Evolutionary conservation across 92 coral and sea anemone species (phyloP).

Genomic region (Actinernus sp.): DNA sequence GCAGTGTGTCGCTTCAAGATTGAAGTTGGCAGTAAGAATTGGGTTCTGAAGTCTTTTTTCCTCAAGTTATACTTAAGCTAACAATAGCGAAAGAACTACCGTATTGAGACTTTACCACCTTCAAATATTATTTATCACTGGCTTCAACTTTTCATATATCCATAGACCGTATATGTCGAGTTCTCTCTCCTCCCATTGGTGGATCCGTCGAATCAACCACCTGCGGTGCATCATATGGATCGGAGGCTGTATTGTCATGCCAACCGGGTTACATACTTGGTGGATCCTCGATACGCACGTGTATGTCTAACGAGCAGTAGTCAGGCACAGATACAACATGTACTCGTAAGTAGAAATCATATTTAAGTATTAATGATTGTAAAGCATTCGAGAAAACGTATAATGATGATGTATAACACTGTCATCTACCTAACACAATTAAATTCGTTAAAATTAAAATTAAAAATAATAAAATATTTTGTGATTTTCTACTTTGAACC

Average conservation of each 20-base stretch:
- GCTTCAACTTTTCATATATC: neutral
- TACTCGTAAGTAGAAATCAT: constrained; percentile 43
- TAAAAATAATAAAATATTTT: too few relatives aligned
- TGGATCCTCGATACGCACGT: constrained; percentile 45
- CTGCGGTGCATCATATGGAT: constrained; percentile 42
- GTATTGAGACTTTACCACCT: too few relatives aligned
- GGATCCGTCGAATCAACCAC: constrained; percentile 41
- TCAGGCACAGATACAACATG: constrained; percentile 53
- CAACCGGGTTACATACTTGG: constrained; percentile 22
- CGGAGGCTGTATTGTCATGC: constrained; percentile 41
- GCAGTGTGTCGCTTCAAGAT: constrained; percentile 35
- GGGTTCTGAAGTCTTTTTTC: too few relatives aligned
- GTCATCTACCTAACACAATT: too few relatives aligned
- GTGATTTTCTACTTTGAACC: neutral
- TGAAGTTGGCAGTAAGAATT: constrained; percentile 34
- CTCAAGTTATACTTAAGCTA: too few relatives aligned
- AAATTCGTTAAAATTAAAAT: too few relatives aligned
- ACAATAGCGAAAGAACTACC: too few relatives aligned
- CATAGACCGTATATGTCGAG: constrained; percentile 29
- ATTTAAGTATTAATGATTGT: too few relatives aligned
- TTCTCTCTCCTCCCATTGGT: constrained; percentile 24
- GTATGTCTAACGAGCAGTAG: constrained; percentile 41
- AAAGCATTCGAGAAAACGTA: too few relatives aligned
- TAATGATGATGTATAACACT: too few relatives aligned
- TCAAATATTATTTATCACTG: too few relatives aligned